Conservation (phyloP, 1,140 invertebrate species). For the Cardiocondyla obscurior region DNA sequence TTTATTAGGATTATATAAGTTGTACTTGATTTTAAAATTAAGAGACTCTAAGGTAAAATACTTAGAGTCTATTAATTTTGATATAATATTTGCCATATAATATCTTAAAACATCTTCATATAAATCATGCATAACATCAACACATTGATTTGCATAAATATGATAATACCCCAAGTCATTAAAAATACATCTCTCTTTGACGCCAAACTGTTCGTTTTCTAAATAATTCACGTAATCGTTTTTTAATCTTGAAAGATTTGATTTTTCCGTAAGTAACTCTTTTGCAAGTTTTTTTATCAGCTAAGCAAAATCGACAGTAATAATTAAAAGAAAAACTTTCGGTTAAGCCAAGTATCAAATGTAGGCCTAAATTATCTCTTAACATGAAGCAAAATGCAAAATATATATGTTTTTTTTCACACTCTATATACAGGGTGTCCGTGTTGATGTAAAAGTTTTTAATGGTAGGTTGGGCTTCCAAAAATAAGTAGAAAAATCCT, state of each 20-base stretch:
- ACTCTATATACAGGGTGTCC: too few relatives aligned
- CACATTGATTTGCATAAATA: slow-evolving; percentile 7
- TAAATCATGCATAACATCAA: background rate
- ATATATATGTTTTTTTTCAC: background rate
- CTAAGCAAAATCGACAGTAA: background rate
- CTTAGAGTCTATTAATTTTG: slow-evolving; percentile 2
- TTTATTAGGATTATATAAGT: slow-evolving; percentile 5
- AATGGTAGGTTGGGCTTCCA: too few relatives aligned
- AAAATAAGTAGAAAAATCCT: too few relatives aligned
- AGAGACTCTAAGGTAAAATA: background rate
- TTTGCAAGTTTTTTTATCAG: background rate
- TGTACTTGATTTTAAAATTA: slow-evolving; percentile 1
- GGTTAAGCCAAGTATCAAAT: background rate
- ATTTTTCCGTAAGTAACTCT: background rate
- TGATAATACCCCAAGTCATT: background rate
- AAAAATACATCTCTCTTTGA: slow-evolving; percentile 8
- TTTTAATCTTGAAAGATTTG: background rate
- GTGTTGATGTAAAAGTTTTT: too few relatives aligned
- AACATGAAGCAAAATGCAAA: background rate
- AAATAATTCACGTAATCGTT: background rate
- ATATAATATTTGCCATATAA: slow-evolving; percentile 13
- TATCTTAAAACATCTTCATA: slow-evolving; percentile 9
- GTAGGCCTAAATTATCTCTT: background rate
- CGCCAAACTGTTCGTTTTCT: background rate
- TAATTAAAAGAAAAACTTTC: slow-evolving; percentile 10